Evolutionary conservation across 1,140 invertebrate species (phyloP), one percentile per base, ranked within the genome.

Genomic region (Drosophila carrolli): DNA sequence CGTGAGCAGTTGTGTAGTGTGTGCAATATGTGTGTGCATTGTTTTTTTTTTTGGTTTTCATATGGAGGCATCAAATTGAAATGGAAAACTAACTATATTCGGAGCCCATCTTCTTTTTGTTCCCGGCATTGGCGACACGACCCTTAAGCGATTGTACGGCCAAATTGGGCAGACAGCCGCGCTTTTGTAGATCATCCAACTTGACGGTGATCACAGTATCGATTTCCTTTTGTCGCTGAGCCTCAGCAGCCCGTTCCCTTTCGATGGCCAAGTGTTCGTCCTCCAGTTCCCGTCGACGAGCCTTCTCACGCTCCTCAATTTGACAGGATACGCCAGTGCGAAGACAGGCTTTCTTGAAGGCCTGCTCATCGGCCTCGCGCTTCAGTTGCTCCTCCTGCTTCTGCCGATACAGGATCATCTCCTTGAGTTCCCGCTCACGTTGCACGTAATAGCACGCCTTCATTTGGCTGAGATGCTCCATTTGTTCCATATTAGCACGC

Each of bases 191-290:
- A 14, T 89, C 84, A 48, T 84, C 66, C 40, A 89, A 46, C 19
- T 89, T 84, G 0, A 89, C 80, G 2, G 60, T 51, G 32, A 89
- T 89, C 2, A 89, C 84, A 56, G 73, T 81, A 19, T 89, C 85
- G 43, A 89, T 83, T 53, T 89, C 84, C 38, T 78, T 75, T 11
- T 89, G 84, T 2, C 80, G 65, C 40, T 66, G 65, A 5, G 43
- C 47, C 51, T 89, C 81, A 11, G 66, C 40, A 0, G 46, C 60
- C 0, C 62, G 37, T 0, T 41, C 35, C 9, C 53, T 35, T 0
- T 81, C 84, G 32, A 62, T 55, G 8, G 48, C 54, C 19, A 89
- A 14, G 6, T 60, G 80, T 16, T 81, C 80, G 1, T 41, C 44
- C 1, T 84, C 84, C 13, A 78, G 9, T 3, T 78, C 62, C 0